Percentiles rank a stretch among this genome's conserved stretches.
phyloP scores from a whole-genome alignment of 2,797 vertebrate genomes.

The Gobio occitaniae region DNA sequence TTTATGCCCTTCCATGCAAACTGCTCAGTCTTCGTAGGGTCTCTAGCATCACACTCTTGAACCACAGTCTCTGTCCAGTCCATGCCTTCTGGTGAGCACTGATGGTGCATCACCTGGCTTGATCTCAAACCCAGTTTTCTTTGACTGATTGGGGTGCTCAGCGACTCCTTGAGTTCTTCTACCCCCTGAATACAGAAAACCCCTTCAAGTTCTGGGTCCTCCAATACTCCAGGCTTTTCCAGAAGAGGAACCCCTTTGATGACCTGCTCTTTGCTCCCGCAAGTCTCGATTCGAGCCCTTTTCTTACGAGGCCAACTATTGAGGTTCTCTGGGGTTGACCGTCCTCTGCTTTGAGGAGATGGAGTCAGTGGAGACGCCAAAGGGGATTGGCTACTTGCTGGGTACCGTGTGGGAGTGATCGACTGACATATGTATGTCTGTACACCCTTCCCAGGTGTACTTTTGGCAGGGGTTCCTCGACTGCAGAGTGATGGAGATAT shows the following conservation, averaged over 20 bases:
- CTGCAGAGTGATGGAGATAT: constrained; percentile 80
- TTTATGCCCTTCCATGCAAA: constrained; percentile 54
- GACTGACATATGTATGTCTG: constrained; percentile 95
- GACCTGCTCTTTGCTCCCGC: constrained; percentile 65
- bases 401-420: constrained; percentile 87
- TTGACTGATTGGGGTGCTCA: constrained; percentile 60
- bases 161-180: constrained; percentile 70
- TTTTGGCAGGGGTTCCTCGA: constrained; percentile 81
- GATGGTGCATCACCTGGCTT: constrained; percentile 65
- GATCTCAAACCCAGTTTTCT: constrained; percentile 65
- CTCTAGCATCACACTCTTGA: constrained; percentile 50
- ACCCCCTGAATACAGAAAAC: constrained; percentile 81
- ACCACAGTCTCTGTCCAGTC: constrained; percentile 66
- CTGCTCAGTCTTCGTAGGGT: constrained; percentile 62
- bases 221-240: constrained; percentile 68
- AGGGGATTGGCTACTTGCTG: constrained; percentile 77
- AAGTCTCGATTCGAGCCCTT: constrained; percentile 73
- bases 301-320: constrained; percentile 94
- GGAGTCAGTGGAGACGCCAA: constrained; percentile 80
- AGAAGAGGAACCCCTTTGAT: constrained; percentile 55
- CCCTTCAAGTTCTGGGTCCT: constrained; percentile 89
- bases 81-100: constrained; percentile 54
- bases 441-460: constrained; percentile 84
- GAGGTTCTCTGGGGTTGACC: constrained; percentile 86
- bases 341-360: constrained; percentile 87